Evolutionary conservation across 2,113 vertebrate genomes (phyloP).

Genomic region (Equus quagga): DNA sequence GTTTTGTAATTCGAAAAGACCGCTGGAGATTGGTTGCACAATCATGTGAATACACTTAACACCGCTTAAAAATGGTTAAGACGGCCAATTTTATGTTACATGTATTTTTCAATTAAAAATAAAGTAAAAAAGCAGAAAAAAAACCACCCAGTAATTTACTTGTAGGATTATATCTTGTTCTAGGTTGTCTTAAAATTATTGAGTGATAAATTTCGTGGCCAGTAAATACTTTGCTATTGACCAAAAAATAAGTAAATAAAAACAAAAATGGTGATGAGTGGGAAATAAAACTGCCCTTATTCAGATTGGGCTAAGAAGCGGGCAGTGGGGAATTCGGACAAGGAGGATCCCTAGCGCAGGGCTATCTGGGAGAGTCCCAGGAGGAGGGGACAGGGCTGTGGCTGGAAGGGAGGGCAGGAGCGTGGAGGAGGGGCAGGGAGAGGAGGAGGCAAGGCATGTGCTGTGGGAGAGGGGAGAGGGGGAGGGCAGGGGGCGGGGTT

Average conservation of each 20-base stretch:
- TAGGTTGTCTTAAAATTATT: background rate
- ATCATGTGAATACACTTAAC: background rate
- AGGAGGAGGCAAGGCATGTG: fast-evolving
- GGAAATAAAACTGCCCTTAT: background rate
- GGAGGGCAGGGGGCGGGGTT: no score
- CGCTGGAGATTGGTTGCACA: background rate
- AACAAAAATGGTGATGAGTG: background rate
- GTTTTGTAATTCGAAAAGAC: background rate
- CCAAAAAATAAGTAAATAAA: background rate
- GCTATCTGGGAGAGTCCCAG: background rate
- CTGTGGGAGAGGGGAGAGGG: fast-evolving
- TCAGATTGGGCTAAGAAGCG: background rate
- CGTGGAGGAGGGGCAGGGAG: fast-evolving
- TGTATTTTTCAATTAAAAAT: background rate
- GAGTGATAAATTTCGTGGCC: background rate
- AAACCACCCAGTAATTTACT: background rate
- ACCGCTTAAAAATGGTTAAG: background rate
- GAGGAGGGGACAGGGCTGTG: background rate
- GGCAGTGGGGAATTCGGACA: fast-evolving
- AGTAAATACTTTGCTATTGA: background rate
- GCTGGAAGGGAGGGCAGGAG: background rate
- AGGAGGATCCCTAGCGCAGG: fast-evolving
- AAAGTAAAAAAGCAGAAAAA: background rate
- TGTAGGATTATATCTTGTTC: background rate
- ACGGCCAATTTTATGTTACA: background rate